Evolutionary conservation across 2,888 invertebrate genomes (phyloP).

Genomic region (Pocota personata): DNA sequence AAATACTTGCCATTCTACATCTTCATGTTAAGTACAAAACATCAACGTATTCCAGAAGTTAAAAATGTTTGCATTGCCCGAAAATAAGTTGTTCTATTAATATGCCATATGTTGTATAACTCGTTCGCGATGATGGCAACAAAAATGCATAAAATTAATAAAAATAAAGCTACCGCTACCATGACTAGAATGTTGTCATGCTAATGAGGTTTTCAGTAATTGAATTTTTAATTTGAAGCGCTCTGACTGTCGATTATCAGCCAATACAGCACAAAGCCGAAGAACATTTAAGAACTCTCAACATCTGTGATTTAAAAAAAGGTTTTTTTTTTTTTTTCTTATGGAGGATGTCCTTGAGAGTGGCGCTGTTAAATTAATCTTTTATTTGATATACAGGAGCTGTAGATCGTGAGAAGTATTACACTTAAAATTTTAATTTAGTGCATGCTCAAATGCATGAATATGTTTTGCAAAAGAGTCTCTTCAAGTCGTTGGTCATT

Average conservation of each 20-base stretch:
- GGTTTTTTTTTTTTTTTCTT: neutral
- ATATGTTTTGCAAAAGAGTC: neutral
- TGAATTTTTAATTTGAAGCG: constrained; percentile 2
- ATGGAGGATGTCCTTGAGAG: neutral
- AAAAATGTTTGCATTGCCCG: constrained; percentile 13
- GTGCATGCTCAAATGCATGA: neutral
- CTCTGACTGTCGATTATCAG: neutral
- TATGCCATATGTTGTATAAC: constrained; percentile 31
- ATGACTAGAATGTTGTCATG: constrained; percentile 18
- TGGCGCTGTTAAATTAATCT: neutral
- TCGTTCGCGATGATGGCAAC: constrained; percentile 10
- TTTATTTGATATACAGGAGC: constrained; percentile 8
- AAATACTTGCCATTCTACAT: neutral
- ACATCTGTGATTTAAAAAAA: neutral
- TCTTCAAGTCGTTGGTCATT: neutral
- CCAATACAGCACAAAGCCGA: constrained; percentile 3
- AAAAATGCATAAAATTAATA: neutral
- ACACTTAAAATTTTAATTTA: neutral
- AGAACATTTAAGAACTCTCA: constrained; percentile 9
- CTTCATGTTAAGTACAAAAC: neutral
- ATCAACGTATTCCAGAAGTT: neutral
- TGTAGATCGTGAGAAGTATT: neutral
- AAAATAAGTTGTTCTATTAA: constrained; percentile 47
- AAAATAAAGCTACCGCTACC: neutral
- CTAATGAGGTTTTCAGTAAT: neutral